Conservation (phyloP, 1,140 invertebrate species). For the Sitobion miscanthi region DNA sequence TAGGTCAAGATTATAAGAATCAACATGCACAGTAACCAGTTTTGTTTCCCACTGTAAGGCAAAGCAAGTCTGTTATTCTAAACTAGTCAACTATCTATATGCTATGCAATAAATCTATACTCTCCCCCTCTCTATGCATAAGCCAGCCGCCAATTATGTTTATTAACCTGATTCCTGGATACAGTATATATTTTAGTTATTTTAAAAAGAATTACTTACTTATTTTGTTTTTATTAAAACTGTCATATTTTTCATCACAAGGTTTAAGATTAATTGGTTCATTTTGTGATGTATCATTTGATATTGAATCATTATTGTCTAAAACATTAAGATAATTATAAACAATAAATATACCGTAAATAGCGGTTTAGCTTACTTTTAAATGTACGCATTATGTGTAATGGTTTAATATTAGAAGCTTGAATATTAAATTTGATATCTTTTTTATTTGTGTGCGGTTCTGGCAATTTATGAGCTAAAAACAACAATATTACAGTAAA, state of each 20-base stretch:
- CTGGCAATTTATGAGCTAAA: not conserved
- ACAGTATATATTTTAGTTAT: not conserved
- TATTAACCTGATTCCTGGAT: not conserved
- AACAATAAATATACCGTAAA: not conserved
- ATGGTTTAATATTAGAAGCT: not conserved
- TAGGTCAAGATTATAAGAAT: not conserved
- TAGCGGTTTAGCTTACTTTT: not conserved
- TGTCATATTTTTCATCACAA: not conserved
- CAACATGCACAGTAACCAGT: not conserved
- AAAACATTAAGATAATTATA: not conserved
- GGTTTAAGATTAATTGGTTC: not conserved
- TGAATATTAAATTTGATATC: not conserved
- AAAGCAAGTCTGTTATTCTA: not conserved
- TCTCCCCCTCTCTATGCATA: not conserved
- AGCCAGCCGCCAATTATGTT: not conserved
- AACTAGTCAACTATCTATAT: not conserved
- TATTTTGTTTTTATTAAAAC: not conserved
- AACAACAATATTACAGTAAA: not conserved
- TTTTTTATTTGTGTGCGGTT: not conserved
- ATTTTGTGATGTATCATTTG: not conserved
- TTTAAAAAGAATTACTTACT: not conserved
- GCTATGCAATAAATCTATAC: not conserved
- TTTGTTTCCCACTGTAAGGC: not conserved
- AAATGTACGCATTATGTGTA: not conserved
- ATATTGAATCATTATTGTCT: not conserved